Base-by-base conservation (phyloP, 2,113 vertebrate genomes). In the Corydoras sp. region DNA sequence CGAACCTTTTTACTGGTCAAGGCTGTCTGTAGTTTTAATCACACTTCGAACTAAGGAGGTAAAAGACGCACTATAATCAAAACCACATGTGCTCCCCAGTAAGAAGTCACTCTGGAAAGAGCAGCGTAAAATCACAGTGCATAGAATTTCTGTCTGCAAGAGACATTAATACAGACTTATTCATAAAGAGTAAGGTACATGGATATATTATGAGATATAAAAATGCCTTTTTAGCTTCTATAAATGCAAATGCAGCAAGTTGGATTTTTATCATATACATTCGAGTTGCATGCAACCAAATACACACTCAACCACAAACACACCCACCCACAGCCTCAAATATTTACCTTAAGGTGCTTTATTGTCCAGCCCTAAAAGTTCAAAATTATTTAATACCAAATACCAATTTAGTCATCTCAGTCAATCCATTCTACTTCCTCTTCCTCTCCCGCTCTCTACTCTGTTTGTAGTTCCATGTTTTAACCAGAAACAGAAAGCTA, bases 1-100 rank as follows among this genome's bases (percentile, higher is more conserved):
- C 83, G 86, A 88, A 87, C 80, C 84, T 83, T 84, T 86, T 12
- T 86, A 86, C 84, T 85, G 85, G 81, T 79, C 73, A 72, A 75
- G 77, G 75, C 74, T 75, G 76, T 88, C 88, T 89, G 88, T 74
- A 71, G 82, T 86, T 85, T 85, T 85, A 85, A 86, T 90, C 87
- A 89, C 81, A 84, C 86, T 82, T 83, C 83, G 60, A 72, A 73
- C 72, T 81, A 84, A 83, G 85, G 81, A 77, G 80, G 83, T 83
- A 83, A 86, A 85, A 72, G 79, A 84, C 82, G 62, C 60, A 78
- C 80, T 8, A 49, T 88, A 89, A 91, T 88, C 86, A 86, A 77
- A 88, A 80, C 86, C 89, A 90, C 72, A 88, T 91, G 89, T 81
- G 81, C 82, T 54, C 85, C 81, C 71, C 69, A 70, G 53, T 78